Conservation (phyloP, 2,888 invertebrate species). For the Cecidostiba fungosa region DNA sequence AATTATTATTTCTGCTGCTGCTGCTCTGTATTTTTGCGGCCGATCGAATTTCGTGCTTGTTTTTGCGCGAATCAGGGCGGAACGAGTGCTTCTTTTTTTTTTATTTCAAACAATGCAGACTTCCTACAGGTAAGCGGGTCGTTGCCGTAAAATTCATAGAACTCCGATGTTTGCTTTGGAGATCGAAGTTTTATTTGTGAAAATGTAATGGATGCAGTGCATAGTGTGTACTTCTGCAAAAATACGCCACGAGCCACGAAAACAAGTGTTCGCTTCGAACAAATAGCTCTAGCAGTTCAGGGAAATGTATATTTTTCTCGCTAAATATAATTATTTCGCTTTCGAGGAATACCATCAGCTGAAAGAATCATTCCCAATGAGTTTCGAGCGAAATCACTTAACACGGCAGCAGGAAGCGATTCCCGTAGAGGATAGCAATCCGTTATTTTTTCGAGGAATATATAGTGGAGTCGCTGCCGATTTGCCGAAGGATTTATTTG, state of each 20-base stretch:
- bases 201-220: not conserved
- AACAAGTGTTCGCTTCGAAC: not conserved
- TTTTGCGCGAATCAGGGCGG: not conserved
- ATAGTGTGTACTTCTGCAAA: not conserved
- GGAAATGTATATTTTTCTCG: not conserved
- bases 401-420: not conserved
- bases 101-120: slow-evolving; percentile 2
- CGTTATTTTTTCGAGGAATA: not conserved
- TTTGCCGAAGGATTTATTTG: not conserved
- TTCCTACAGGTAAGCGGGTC: not conserved
- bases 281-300: not conserved
- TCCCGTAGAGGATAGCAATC: not conserved
- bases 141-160: not conserved
- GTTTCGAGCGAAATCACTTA: slow-evolving; percentile 30
- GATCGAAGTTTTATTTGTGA: not conserved
- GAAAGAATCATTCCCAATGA: slow-evolving; percentile 8
- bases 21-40: not conserved
- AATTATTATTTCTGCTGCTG: slow-evolving; percentile 39
- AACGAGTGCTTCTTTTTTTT: not conserved
- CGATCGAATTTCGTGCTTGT: not conserved
- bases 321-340: not conserved
- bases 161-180: not conserved
- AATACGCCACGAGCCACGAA: not conserved
- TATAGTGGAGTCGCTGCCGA: not conserved
- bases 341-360: not conserved